A percentile compares a stretch with the other conserved stretches of the same genome.
Evolutionary conservation across 2,113 vertebrate species (phyloP).

Genomic region (Aldabrachelys gigantea): DNA sequence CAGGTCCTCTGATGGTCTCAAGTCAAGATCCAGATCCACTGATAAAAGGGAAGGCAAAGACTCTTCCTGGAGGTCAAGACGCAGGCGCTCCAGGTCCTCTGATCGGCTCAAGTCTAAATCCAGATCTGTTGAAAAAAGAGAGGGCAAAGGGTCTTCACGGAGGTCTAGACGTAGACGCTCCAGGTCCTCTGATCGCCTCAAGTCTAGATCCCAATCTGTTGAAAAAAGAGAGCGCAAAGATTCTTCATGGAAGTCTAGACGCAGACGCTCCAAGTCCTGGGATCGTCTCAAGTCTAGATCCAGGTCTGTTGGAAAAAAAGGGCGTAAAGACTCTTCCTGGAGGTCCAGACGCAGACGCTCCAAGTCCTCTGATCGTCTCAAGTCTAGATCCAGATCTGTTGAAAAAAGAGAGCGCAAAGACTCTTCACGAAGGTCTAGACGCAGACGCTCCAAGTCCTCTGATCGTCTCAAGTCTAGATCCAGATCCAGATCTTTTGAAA

Average conservation of each 20-base stretch:
- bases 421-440: constrained; percentile 71
- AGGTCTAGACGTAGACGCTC: constrained; percentile 78
- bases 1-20: constrained; percentile 59
- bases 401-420: constrained; percentile 28
- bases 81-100: constrained; percentile 77
- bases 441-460: constrained; percentile 75
- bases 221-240: constrained; percentile 17
- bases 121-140: constrained; percentile 38
- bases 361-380: constrained; percentile 43
- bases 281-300: constrained; percentile 67
- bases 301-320: constrained; percentile 47
- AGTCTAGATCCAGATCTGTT: constrained; percentile 19
- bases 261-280: constrained; percentile 54
- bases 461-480: constrained; percentile 67
- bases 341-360: constrained; percentile 30
- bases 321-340: constrained; percentile 22
- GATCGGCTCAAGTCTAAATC: constrained; percentile 70
- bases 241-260: constrained; percentile 58
- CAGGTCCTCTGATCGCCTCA: constrained; percentile 73
- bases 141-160: constrained; percentile 62
- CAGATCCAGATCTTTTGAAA: neutral
- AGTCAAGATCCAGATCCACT: constrained; percentile 68
- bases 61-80: constrained; percentile 75
- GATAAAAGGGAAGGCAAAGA: constrained; percentile 49
- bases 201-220: constrained; percentile 54